Evolutionary conservation across 1,140 invertebrate species (phyloP), one percentile per base, ranked within the genome.

Genomic region (Drosophila micromelanica): DNA sequence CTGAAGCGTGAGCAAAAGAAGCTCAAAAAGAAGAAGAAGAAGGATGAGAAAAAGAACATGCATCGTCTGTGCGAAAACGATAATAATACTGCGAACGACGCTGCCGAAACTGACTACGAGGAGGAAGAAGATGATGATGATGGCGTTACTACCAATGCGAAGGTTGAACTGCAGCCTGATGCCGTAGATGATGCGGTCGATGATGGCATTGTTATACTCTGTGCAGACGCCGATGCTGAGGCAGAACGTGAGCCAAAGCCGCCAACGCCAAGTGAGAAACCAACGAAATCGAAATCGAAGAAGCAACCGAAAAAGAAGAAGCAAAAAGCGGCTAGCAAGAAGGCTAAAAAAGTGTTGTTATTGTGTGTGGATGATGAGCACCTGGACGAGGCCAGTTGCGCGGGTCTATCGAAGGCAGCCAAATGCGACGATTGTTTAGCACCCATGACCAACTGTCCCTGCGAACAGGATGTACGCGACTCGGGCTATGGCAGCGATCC

Each of bases 1-100:
- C 95, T 97, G 75, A 94, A 96, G 75, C 96, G 96, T 80, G 97
- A 98, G 93, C 95, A 96, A 80, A 97, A 98, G 91, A 96, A 97
- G 91, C 94, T 97, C 23, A 97, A 96, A 76, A 96, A 96, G 91
- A 96, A 97, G 92, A 97, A 96, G 94, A 97, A 95, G 94, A 94
- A 96, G 92, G 95, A 94, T 55, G 93, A 93, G 67, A 94, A 94
- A 62, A 93, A 94, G 82, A 93, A 85, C 69, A n/a, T 80, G 71
- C 80, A 90, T 73, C 90, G 80, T 17, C 71, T 63, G 43, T 90
- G 78, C 68, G 74, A 85, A 11, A 62, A 69, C 56, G 57, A 73
- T 38, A 65, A 32, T 48, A 55, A 15, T 51, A 69, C 20, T 32
- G 78, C 60, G 46, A 78, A 71, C 65, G 79, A 81, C 27, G 71